Evolutionary conservation across 2,888 invertebrate genomes (phyloP), one percentile per base, ranked within the genome.

Genomic region (Orthosia gothica): DNA sequence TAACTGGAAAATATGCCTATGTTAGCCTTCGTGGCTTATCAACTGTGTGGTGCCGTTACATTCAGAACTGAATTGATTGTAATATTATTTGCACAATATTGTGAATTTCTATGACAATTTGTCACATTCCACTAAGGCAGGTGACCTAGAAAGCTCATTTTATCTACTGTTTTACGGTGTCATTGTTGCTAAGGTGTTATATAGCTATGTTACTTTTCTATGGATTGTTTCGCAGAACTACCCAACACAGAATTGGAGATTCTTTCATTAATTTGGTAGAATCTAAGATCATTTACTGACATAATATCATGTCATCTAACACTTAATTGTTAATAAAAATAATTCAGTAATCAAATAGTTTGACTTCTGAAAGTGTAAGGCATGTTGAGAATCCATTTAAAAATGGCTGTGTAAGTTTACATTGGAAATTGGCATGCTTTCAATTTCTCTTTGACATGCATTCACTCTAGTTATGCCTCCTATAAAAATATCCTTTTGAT

Each of bases 361-460:
- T 66, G 40, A 71, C 13, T 18, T 69, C n/a, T n/a, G 54, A 59
- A 74, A 74, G 52, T 54, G 68, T 49, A 59, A 59, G 50, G 62
- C 76, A 70, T 69, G 63, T 61, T 69, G 62, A 18, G 49, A 72
- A 70, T 58, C 67, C 70, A 74, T 76, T 79, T 64, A 76, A 74
- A 82, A 86, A 75, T 74, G 69, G 69, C 73, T 70, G 62, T 67
- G 63, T 76, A 65, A 71, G 79, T 76, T 78, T 77, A 72, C 70
- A 76, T 77, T 79, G 74, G 59, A 63, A 70, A 72, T 81, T 84
- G 79, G 77, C 85, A 83, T 72, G 40, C 66, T 78, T 84, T 86
- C 79, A 84, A 84, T 79, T 78, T 83, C 58, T 61, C 74, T 78
- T 76, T 76, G 64, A 84, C 76, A 74, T 70, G 26, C 62, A 78